Base-by-base conservation (phyloP, 2,888 invertebrate species). In the Nematopogon swammerdamellus region DNA sequence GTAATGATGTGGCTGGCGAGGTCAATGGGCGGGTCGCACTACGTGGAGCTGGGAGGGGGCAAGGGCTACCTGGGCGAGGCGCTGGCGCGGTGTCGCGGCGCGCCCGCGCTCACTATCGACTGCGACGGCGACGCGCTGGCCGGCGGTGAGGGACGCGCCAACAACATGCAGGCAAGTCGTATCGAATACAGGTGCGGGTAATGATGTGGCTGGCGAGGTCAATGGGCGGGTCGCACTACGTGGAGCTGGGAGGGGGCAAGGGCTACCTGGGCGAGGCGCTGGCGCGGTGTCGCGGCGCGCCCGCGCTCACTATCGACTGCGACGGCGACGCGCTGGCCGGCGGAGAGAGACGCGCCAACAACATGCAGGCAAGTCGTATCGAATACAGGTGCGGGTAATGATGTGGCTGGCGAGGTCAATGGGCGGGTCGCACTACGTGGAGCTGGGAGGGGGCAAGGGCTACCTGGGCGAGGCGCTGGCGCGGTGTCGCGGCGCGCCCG, bases 21-120 rank as follows among this genome's bases (percentile, higher is more conserved):
- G 16, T 43, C 16, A 18, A 17, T 11, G 8, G 14, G 19, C 2
- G 16, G n/a, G n/a, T 25, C 20, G 11, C 52, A 49, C 17, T 73
- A 91, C 43, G 80, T 95, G 16, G 96, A 96, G 64, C 86, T 92
- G 44, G 96, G 96, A 0, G 94, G 94, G 60, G 96, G 96, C 0
- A 89, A 25, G 8, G 25, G 25, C 25, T 25, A 25, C 25, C 72
- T 95, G 36, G 89, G 91, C 44, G 86, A 88, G 0, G 83, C 88
- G 11, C 64, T 96, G 46, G 83, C 89, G 0, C 74, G 91, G 3
- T 84, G 87, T 52, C 85, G 91, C 65, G 66, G 79, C 19, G 70
- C 91, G 50, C 86, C 86, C 42, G 90, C 94, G 19, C 73, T 96
- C 14, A 93, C 93, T 0, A 81, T 96, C 0, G 96, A 96, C 70